Evolutionary conservation across 2,113 vertebrate species (phyloP), one percentile per base, ranked within the genome.

Genomic region (Sigmodon hispidus): DNA sequence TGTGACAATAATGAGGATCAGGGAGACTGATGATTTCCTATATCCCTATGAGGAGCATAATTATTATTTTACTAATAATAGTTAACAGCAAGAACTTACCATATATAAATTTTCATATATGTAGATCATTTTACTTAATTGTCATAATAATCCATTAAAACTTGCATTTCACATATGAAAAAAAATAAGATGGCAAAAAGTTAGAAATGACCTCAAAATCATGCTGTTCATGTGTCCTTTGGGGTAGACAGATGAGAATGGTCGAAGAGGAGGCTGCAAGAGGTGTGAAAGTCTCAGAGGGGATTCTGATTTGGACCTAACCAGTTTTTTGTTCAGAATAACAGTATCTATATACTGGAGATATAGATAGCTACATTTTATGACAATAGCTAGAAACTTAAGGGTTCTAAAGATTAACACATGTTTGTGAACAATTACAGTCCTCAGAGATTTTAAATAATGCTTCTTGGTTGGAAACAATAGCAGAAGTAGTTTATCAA

Each of bases 391-490:
- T 40, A 61, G 8, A 87, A 16, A 69, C 36, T 90, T 85, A 67
- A 69, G 34, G 79, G 22, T 55, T 90, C 34, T 67, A 69, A 91
- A 67, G 50, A 84, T 84, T 70, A 21, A 77, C 76, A 93, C 59
- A 75, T 83, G 15, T 76, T 69, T 73, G 70, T 90, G 40, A 90
- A 90, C 31, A 94, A 72, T 92, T 84, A 50, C 10, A 92, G 24
- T 80, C 63, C 76, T 92, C 40, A 72, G 45, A 85, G 65, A 80
- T 84, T 94, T 93, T 92, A 80, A 63, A 90, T 43, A 96, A 94
- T 67, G 40, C 8, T 61, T 86, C 40, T 65, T 67, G 65, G 52
- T 76, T 79, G 36, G 61, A 92, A 93, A 57, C 36, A 84, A 90
- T 50, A 93, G 36, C 59, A 85, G 50, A 16, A 85, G 61, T 43